Percentiles rank a stretch among this genome's conserved stretches.
Conservation (phyloP, 2,113 vertebrate species). For the Mustela lutreola region DNA sequence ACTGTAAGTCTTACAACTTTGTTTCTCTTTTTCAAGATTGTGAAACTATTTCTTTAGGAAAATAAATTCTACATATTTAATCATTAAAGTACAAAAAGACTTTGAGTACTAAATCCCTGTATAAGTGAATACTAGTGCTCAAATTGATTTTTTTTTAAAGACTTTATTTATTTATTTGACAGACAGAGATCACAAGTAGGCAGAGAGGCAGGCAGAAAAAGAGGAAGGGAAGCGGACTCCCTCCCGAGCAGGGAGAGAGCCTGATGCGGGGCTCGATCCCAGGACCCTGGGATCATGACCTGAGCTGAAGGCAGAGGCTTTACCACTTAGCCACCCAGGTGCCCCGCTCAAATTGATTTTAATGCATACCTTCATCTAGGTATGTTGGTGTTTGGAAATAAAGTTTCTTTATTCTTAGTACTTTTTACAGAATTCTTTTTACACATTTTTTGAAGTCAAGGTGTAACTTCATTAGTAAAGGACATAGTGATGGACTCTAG, state of each 20-base stretch:
- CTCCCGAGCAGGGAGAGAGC: too few relatives aligned
- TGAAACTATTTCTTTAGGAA: constrained; percentile 30
- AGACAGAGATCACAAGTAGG: too few relatives aligned
- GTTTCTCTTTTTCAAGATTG: background rate
- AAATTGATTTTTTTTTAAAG: background rate
- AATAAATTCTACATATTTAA: background rate
- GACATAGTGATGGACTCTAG: background rate
- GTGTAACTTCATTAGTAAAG: background rate
- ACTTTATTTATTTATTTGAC: too few relatives aligned
- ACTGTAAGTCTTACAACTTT: background rate
- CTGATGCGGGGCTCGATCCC: too few relatives aligned
- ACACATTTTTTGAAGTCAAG: background rate
- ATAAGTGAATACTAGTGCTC: background rate
- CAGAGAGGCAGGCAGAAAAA: too few relatives aligned
- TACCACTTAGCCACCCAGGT: too few relatives aligned
- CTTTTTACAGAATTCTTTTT: background rate
- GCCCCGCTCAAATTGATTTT: background rate
- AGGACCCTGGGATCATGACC: too few relatives aligned
- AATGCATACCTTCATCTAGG: background rate
- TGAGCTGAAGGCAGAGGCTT: too few relatives aligned
- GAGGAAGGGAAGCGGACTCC: too few relatives aligned
- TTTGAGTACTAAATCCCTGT: background rate
- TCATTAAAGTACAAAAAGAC: background rate
- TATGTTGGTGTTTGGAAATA: background rate
- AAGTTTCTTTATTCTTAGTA: background rate